Conservation (phyloP, 2,797 vertebrate genomes). For the Anabacerthia variegaticeps region DNA sequence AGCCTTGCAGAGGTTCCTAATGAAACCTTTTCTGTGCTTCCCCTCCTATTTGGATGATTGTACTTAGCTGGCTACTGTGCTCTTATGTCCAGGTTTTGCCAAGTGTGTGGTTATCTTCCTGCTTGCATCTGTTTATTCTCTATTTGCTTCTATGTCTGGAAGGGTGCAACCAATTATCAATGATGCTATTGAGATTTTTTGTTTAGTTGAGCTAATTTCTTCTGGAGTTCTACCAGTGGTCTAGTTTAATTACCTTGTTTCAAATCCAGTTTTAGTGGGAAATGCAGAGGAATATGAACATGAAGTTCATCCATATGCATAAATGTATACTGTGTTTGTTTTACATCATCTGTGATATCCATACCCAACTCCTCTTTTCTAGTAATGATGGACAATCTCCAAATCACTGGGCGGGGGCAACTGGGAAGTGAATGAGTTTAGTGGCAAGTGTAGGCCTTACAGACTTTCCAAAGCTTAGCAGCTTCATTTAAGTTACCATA, state of each 20-base stretch:
- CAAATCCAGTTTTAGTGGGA: background rate
- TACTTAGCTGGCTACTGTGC: constrained; percentile 14
- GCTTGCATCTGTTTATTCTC: constrained; percentile 9
- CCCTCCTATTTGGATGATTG: background rate
- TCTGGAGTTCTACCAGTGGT: background rate
- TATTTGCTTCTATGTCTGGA: background rate
- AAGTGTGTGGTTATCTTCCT: background rate
- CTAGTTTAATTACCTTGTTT: constrained; percentile 3
- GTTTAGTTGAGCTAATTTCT: constrained; percentile 3
- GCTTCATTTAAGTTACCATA: background rate
- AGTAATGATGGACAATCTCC: background rate
- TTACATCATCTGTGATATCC: background rate
- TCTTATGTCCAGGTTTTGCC: constrained; percentile 18
- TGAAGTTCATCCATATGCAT: background rate
- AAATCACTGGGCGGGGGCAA: background rate
- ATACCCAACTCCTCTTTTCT: background rate
- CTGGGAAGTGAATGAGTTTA: background rate
- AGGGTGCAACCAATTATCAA: background rate
- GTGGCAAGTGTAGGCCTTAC: background rate
- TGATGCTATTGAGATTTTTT: background rate
- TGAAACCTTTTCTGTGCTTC: constrained; percentile 22
- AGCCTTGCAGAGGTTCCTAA: constrained; percentile 26
- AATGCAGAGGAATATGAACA: background rate
- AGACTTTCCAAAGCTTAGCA: background rate
- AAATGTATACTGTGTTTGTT: background rate